Conservation (phyloP, 2,113 vertebrate species). For the Microtus ochrogaster region DNA sequence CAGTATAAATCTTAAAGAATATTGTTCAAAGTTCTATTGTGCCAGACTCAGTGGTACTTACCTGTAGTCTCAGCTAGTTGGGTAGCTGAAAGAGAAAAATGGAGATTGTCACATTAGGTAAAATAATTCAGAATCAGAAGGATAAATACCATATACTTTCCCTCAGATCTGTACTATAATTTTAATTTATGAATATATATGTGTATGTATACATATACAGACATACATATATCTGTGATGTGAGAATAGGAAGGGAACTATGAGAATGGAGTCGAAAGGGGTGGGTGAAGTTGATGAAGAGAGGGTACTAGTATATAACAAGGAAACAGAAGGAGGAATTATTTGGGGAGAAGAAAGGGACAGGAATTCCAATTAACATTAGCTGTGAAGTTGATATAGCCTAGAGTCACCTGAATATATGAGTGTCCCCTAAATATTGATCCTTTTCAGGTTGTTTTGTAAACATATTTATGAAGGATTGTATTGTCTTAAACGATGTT, state of each 20-base stretch:
- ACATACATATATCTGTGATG: not conserved
- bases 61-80: not conserved
- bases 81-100: not conserved
- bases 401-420: not conserved
- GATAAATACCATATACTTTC: not conserved
- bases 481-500: not conserved
- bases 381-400: not conserved
- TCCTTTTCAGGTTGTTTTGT: not conserved
- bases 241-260: not conserved
- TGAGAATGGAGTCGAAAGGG: not conserved
- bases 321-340: not conserved
- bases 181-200: not conserved
- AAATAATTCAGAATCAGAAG: not conserved
- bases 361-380: not conserved
- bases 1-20: not conserved
- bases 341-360: not conserved
- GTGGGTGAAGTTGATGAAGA: not conserved
- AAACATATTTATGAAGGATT: not conserved
- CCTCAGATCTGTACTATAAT: not conserved
- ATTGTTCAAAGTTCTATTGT: constrained; percentile 27
- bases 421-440: not conserved
- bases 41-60: not conserved
- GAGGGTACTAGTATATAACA: not conserved
- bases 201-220: not conserved
- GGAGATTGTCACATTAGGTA: not conserved